Evolutionary conservation across 2,113 vertebrate species (phyloP).

Genomic region (western clawed frog (Xenopus tropicalis)): UCB_Xtro_10.0 CM004451.2:30161001-30161500

Average conservation of each 20-base stretch:
- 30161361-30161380: constrained; percentile 28
- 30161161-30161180: too few relatives aligned
- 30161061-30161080: too few relatives aligned
- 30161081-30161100: too few relatives aligned
- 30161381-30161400: constrained; percentile 28
- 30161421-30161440: constrained; percentile 51
- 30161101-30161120: too few relatives aligned
- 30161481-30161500: constrained; percentile 30
- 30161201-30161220: too few relatives aligned
- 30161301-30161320: constrained; percentile 18
- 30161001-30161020: too few relatives aligned
- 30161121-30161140: too few relatives aligned
- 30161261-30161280: constrained; percentile 13
- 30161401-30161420: constrained; percentile 50
- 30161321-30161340: not conserved
- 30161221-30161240: not conserved
- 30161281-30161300: constrained; percentile 25
- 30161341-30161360: constrained; percentile 1
- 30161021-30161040: too few relatives aligned
- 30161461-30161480: constrained; percentile 48
- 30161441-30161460: constrained; percentile 48
- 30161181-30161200: too few relatives aligned
- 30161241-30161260: constrained; percentile 1
- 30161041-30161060: too few relatives aligned
- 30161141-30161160: too few relatives aligned